Conservation (phyloP, 2,113 vertebrate genomes). For the Thalassarche chlororhynchos region DNA sequence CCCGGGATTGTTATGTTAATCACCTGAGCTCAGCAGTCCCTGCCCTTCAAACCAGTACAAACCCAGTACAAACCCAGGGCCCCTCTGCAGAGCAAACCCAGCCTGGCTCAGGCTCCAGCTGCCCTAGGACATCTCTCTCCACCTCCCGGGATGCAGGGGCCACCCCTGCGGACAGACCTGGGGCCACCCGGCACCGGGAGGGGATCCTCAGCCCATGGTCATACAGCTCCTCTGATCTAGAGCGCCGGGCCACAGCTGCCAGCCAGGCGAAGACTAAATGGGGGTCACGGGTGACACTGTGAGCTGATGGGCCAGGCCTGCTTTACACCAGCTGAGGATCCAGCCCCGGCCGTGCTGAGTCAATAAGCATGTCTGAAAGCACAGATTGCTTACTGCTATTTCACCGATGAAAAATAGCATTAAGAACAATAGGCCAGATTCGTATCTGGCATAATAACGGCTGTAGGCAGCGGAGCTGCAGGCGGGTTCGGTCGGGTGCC, state of each 20-base stretch:
- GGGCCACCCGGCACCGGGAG: not conserved
- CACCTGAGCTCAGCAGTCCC: constrained; percentile 78
- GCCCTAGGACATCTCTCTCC: not conserved
- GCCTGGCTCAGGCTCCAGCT: not conserved
- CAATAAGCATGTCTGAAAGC: not conserved
- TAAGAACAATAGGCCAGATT: constrained; percentile 13
- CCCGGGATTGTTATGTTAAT: constrained; percentile 82
- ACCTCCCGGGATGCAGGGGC: not conserved
- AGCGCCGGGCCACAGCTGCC: not conserved
- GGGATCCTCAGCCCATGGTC: not conserved
- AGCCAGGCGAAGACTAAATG: rapidly evolving
- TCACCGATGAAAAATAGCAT: not conserved
- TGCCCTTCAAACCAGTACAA: constrained; percentile 73
- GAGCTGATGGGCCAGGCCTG: not conserved
- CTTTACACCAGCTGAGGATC: not conserved
- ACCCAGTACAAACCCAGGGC: constrained; percentile 5
- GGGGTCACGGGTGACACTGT: not conserved
- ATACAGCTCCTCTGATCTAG: not conserved
- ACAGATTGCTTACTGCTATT: not conserved
- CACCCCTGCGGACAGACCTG: not conserved
- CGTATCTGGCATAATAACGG: rapidly evolving
- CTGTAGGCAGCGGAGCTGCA: not conserved
- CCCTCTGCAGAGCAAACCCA: not conserved
- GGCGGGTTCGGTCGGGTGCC: rapidly evolving
- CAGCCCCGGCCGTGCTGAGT: not conserved